These are phyloP conservation scores for Symphodus melops DNA, from an alignment of 2,113 vertebrate species.

Conservation along the genomic window DNA sequence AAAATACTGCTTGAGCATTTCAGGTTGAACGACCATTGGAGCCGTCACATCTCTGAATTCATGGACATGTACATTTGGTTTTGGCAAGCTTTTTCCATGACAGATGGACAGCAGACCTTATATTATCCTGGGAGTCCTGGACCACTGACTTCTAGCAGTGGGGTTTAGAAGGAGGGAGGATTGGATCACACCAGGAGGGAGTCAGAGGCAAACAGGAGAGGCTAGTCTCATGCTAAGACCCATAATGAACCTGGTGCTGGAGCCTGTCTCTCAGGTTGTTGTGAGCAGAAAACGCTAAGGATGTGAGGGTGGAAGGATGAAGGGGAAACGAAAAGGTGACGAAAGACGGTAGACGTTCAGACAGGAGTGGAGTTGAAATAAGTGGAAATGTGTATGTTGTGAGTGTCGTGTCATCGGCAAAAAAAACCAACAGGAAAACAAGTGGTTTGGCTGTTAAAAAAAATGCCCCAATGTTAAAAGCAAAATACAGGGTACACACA, in stretches of 20 bases:
- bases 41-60: conserved; percentile 12
- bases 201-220: conserved; percentile 59
- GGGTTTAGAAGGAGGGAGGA: conserved; percentile 69
- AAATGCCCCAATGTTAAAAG: too few species aligned
- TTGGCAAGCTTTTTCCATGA: conserved; percentile 41
- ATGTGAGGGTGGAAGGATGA: neutral
- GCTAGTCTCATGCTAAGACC: conserved; percentile 58
- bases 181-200: conserved; percentile 64
- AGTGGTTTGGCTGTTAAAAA: too few species aligned
- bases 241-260: conserved; percentile 59
- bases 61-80: conserved; percentile 36
- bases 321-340: conserved; percentile 4
- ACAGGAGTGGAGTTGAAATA: conserved; percentile 21
- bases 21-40: conserved; percentile 16
- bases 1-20: neutral
- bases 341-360: too few species aligned
- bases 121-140: conserved; percentile 58
- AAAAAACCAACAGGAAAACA: neutral
- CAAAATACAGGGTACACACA: too few species aligned
- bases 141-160: conserved; percentile 66
- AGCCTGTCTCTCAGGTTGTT: conserved; percentile 33
- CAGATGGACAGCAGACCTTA: conserved; percentile 74
- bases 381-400: conserved; percentile 12
- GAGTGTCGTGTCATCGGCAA: conserved; percentile 23
- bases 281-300: conserved; percentile 13